Evolutionary conservation across 2,888 invertebrate species (phyloP).

Genomic region (Strigamia transsilvanica): DNA sequence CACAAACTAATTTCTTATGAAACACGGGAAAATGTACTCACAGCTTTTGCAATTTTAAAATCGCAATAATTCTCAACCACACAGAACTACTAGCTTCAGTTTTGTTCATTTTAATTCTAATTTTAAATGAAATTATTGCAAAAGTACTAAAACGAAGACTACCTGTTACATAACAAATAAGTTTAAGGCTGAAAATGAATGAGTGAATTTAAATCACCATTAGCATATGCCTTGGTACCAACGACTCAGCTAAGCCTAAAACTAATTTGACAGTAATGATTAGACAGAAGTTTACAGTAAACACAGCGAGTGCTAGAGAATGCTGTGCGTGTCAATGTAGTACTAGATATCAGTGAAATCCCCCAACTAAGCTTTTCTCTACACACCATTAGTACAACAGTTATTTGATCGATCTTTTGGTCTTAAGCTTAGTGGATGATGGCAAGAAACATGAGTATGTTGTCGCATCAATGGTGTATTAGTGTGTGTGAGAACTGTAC

Average conservation of each 20-base stretch:
- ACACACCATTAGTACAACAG: conserved; percentile 26
- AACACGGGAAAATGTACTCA: neutral
- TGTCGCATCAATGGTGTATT: conserved; percentile 15
- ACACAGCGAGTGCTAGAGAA: neutral
- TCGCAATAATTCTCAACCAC: neutral
- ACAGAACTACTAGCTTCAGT: neutral
- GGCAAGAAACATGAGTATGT: neutral
- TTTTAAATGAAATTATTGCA: neutral
- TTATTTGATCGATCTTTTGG: conserved; percentile 20
- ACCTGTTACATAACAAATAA: too few relatives aligned
- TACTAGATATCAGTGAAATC: conserved; percentile 9
- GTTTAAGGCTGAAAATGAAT: neutral
- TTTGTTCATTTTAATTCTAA: neutral
- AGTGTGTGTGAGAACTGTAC: neutral
- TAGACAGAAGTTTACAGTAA: conserved; percentile 6
- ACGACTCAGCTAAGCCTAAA: neutral
- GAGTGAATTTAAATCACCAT: neutral
- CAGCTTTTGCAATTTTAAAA: neutral
- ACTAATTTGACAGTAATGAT: neutral
- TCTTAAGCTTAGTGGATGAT: neutral
- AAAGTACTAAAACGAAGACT: neutral
- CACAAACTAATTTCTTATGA: neutral
- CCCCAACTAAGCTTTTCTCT: conserved; percentile 11
- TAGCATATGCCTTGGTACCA: neutral
- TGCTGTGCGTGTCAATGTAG: conserved; percentile 6